Evolutionary conservation across 1,140 invertebrate genomes (phyloP), one percentile per base, ranked within the genome.

Genomic region (Apis laboriosa): DNA sequence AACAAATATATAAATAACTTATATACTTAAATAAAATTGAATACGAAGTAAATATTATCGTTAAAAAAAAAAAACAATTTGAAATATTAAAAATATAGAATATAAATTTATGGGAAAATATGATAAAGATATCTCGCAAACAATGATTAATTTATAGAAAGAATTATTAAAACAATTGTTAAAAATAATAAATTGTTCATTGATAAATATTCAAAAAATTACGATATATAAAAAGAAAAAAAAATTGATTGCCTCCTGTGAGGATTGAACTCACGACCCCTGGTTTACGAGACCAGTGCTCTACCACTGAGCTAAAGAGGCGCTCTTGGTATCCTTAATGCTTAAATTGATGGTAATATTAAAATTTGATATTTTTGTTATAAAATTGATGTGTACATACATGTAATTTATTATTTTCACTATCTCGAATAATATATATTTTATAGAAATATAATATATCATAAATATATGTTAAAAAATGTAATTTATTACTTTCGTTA

Each of bases 201-300:
- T 0, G 15, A 4, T 4, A 15, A 60, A 68, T 60, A 4, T 51
- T 34, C 4, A 1, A 53, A 9, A 3, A 9, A 2, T 61, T 9
- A 12, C 8, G 17, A 34, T 51, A 24, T 58, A 34, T 0, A 9
- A 17, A 51, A 43, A 21, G 43, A 67, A 61, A 74, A 83, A 80
- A 78, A 85, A 85, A 77, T 72, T 60, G 63, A n/a, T 58, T 95
- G 95, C 95, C 94, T 95, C 95, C 95, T 95, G 94, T 95, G 96
- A 96, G 96, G 95, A 95, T 96, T 95, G 96, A 96, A 96, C 96
- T 96, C 96, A 95, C 96, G 96, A 96, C 96, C 96, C 95, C 96
- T 96, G 96, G 96, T 96, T 96, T 96, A 96, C 96, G 95, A 96
- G 96, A 96, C 96, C 96, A 96, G 95, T 96, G 96, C 96, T 96